These are phyloP conservation scores for Naso thynnoides DNA, from an alignment of 2,797 vertebrate genomes.

Conservation along the genomic window DNA sequence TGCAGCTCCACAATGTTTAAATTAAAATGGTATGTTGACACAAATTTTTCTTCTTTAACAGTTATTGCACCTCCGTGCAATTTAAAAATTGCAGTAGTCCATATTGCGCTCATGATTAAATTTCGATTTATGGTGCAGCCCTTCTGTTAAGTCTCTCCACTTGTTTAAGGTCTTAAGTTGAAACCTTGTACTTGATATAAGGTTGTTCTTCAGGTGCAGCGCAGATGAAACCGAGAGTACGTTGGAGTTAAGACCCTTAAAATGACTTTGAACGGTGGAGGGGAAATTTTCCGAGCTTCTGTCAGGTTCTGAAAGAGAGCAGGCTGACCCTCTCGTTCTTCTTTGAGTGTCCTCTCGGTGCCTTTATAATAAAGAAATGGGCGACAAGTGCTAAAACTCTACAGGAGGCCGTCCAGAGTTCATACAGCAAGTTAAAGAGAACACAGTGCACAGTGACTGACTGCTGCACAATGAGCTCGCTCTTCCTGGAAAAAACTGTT, in stretches of 20 bases:
- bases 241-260: no score
- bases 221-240: background rate
- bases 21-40: no score
- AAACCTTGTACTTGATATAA: no score
- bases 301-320: constrained; percentile 1
- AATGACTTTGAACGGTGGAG: fast-evolving
- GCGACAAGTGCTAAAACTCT: background rate
- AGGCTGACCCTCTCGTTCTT: constrained; percentile 12
- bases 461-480: background rate
- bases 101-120: no score
- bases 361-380: constrained; percentile 2
- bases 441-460: background rate
- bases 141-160: no score
- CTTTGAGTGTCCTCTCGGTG: background rate
- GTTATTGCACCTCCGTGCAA: no score
- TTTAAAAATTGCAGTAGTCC: no score
- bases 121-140: no score
- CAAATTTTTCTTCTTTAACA: no score
- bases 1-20: no score
- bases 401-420: background rate
- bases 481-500: background rate
- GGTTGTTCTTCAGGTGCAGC: background rate
- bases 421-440: background rate
- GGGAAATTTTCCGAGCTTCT: constrained; percentile 16
- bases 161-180: background rate